phyloP scores from a whole-genome alignment of 1,140 invertebrate genomes.

The Drosophila fuyamai region DNA sequence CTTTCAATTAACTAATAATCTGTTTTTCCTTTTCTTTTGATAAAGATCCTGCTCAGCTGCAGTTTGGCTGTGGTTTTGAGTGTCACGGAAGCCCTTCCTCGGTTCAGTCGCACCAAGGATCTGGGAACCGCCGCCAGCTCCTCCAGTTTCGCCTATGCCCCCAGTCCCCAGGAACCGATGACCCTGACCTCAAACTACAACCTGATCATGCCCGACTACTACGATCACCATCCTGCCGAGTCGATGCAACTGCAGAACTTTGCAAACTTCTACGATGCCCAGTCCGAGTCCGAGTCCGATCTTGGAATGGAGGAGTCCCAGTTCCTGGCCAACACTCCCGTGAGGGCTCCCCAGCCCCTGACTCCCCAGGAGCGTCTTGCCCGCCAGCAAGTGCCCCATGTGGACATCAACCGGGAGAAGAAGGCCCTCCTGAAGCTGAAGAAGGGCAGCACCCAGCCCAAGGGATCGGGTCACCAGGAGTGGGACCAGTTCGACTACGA shows the following conservation, averaged over 20 bases:
- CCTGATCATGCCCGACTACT: slow-evolving; percentile 77
- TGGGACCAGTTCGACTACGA: slow-evolving; percentile 83
- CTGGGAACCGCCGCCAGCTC: slow-evolving; percentile 36
- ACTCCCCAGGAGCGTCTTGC: slow-evolving; percentile 48
- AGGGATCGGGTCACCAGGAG: slow-evolving; percentile 48
- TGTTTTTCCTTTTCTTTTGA: neutral
- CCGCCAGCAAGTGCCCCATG: slow-evolving; percentile 48
- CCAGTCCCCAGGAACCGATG: slow-evolving; percentile 59
- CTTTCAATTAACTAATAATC: too few relatives aligned
- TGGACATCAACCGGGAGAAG: slow-evolving; percentile 61
- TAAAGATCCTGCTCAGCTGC: slow-evolving; percentile 16
- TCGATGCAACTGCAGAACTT: slow-evolving; percentile 81
- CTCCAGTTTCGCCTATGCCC: slow-evolving; percentile 51
- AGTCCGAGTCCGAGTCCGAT: slow-evolving; percentile 56
- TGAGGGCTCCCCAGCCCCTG: slow-evolving; percentile 60
- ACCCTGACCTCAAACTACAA: slow-evolving; percentile 66
- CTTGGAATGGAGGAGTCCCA: slow-evolving; percentile 77
- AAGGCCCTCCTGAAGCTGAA: slow-evolving; percentile 59
- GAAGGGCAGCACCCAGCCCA: slow-evolving; percentile 69
- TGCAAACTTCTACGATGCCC: slow-evolving; percentile 63
- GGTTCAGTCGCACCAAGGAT: slow-evolving; percentile 55
- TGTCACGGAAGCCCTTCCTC: slow-evolving; percentile 45
- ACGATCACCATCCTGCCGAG: slow-evolving; percentile 72
- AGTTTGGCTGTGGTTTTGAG: slow-evolving; percentile 22
- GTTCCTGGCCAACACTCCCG: slow-evolving; percentile 54